Percentiles rank a stretch among this genome's conserved stretches.
These are phyloP conservation scores for Macrochelys suwanniensis DNA, from an alignment of 2,797 vertebrate genomes.

Conservation along the genomic window DNA sequence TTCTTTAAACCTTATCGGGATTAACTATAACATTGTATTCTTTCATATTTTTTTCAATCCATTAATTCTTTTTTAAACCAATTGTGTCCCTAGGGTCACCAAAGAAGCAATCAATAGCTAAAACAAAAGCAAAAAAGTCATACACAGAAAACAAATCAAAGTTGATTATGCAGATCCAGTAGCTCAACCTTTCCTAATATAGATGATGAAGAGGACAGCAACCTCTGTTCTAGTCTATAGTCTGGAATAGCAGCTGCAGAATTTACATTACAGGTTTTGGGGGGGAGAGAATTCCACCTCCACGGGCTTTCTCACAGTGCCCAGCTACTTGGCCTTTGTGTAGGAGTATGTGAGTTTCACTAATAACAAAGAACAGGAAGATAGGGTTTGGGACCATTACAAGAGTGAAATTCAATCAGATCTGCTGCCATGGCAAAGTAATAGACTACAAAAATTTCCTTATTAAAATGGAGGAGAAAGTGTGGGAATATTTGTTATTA, in stretches of 20 bases:
- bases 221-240: background rate
- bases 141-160: background rate
- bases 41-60: background rate
- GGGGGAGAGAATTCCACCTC: background rate
- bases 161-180: background rate
- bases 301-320: background rate
- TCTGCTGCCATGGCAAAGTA: background rate
- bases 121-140: background rate
- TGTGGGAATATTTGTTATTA: conserved; percentile 16
- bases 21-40: background rate
- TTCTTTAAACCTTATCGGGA: background rate
- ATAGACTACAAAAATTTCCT: background rate
- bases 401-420: background rate
- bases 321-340: background rate
- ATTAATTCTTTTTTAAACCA: background rate
- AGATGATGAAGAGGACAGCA: background rate
- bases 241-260: background rate
- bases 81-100: background rate
- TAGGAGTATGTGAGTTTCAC: background rate
- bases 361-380: background rate
- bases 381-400: background rate
- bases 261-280: background rate
- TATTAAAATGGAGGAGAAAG: conserved; percentile 35
- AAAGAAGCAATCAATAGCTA: background rate
- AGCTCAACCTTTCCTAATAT: background rate